phyloP scores from a whole-genome alignment of 1,140 invertebrate species.

The Pollicipes pollicipes region DNA sequence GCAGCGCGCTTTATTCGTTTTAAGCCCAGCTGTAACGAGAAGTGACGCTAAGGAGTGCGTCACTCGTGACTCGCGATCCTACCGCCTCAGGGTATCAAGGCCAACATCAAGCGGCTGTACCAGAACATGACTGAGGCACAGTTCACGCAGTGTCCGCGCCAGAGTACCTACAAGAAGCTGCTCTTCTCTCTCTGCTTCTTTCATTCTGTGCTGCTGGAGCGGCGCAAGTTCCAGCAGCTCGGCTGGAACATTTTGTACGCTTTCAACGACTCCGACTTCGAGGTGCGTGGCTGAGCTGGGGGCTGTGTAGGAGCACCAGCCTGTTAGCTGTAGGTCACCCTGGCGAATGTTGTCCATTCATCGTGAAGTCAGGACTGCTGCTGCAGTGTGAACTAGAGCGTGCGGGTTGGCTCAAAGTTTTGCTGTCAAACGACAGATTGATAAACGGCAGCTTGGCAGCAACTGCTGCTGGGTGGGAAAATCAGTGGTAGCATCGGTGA shows the following conservation, averaged over 20 bases:
- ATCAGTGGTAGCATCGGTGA: no score
- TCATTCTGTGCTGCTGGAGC: constrained; percentile 55
- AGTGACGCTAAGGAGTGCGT: no score
- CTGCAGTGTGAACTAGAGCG: no score
- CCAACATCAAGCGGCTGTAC: constrained; percentile 28
- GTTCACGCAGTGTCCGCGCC: background rate
- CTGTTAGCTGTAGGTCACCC: background rate
- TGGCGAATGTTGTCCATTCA: no score
- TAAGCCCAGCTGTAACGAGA: no score
- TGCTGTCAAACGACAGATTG: no score
- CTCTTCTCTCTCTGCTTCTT: constrained; percentile 37
- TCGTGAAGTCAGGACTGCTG: no score
- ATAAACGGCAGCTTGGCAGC: no score
- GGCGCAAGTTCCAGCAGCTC: constrained; percentile 75
- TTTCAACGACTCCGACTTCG: constrained; percentile 85
- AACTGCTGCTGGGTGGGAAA: background rate
- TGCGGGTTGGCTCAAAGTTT: no score
- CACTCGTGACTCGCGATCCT: no score
- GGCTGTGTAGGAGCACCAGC: constrained; percentile 4
- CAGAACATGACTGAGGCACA: background rate
- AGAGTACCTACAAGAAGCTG: constrained; percentile 17
- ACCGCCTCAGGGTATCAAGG: constrained; percentile 27
- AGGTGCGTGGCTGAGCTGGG: constrained; percentile 25
- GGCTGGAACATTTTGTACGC: constrained; percentile 93
- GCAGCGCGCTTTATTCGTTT: no score